Conservation (phyloP, 2,113 vertebrate genomes). For the Pycnonotus jocosus region DNA sequence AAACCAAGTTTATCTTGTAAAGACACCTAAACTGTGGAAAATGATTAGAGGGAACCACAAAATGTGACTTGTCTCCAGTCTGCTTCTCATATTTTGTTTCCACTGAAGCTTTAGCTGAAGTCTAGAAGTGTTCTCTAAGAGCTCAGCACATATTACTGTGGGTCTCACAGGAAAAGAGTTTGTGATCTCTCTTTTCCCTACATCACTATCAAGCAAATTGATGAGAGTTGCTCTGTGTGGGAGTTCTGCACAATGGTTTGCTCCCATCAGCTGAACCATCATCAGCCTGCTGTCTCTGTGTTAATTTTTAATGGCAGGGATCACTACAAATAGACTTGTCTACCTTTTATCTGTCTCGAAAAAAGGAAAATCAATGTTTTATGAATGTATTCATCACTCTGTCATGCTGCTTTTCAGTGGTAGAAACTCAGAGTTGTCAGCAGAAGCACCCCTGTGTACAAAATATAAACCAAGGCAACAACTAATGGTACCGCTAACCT, state of each 20-base stretch:
- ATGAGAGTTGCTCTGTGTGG: neutral
- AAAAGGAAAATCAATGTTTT: conserved; percentile 1
- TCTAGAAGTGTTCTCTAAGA: neutral
- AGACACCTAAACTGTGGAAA: neutral
- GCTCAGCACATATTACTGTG: neutral
- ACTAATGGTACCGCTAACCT: neutral
- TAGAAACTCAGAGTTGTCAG: conserved; percentile 10
- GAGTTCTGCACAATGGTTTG: neutral
- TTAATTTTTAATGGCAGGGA: conserved; percentile 36
- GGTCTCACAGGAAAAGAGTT: neutral
- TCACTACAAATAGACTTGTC: neutral
- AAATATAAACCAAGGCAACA: neutral
- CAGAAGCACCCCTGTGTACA: neutral
- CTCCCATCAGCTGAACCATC: neutral
- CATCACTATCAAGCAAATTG: neutral
- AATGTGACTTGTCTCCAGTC: neutral
- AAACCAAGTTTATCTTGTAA: neutral
- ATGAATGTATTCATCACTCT: neutral
- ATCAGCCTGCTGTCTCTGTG: neutral
- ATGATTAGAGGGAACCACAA: neutral
- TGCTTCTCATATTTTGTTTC: neutral
- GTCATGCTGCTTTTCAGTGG: neutral
- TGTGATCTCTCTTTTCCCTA: neutral
- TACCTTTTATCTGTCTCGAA: conserved; percentile 18
- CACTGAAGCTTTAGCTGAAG: neutral